Base-by-base conservation (phyloP, 2,888 invertebrate genomes). In the Aspidiotus destructor region DNA sequence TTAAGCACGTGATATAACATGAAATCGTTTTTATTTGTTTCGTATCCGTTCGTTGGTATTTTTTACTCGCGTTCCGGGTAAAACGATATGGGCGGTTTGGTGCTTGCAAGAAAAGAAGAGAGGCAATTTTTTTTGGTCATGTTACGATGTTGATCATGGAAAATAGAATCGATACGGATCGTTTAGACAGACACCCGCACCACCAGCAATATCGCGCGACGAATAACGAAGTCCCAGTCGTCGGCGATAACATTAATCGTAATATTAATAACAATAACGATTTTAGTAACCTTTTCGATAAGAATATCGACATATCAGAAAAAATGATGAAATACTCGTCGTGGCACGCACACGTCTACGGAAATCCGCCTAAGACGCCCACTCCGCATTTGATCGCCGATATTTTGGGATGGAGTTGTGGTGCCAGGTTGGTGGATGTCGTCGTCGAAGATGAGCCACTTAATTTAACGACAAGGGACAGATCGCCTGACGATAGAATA, bases 331-430 rank as follows among this genome's bases (percentile, higher is more conserved):
- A 41, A 28, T 15, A 41, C 40, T 13, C 11, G 11, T 48, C 89
- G 53, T 93, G 93, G 92, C 93, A 92, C 79, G 88, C 91, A 48
- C 93, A 93, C 77, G 89, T 92, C 28, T 93, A 93, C 77, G 87
- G 85, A 3, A 86, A 86, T 74, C 86, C 90, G 11, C 89, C 89
- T 10, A 86, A 85, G 73, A 83, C 83, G 68, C 91, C 91, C 1
- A 93, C 94, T 1, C 89, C 92, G 7, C 91, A 92, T 78, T 84
- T 86, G 54, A 94, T 95, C 75, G 87, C 88, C 72, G 89, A 93
- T 76, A 94, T 94, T 73, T 81, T 95, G 74, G 92, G 91, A 42
- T 72, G 73, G 73, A 70, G 10, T 15, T 15, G 28, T 53, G 53
- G 28, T 41, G 44, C 58, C 10, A 28, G 40, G 40, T 17, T 28